phyloP scores from a whole-genome alignment of 2,113 vertebrate genomes.

The human (Homo sapiens) region DNA sequence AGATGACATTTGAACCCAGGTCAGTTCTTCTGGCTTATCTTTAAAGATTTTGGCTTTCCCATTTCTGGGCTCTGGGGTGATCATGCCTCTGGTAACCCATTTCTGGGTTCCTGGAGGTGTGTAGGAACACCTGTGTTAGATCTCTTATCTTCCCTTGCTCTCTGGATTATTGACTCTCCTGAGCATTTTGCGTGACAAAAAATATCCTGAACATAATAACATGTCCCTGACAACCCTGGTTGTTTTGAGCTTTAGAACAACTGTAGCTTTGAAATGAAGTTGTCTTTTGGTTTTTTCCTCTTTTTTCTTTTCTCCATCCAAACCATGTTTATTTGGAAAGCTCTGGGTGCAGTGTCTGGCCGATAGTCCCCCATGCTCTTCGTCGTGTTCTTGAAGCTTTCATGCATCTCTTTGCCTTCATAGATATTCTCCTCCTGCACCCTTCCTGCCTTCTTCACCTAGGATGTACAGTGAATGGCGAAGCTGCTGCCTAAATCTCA shows the following conservation, averaged over 20 bases:
- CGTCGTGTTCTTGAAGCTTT: constrained; percentile 12
- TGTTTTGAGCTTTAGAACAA: neutral
- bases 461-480: constrained; percentile 49
- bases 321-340: constrained; percentile 48
- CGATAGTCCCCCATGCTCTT: constrained; percentile 39
- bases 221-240: neutral
- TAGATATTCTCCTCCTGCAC: neutral
- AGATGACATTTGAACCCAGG: neutral
- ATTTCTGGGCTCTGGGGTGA: neutral
- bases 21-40: neutral
- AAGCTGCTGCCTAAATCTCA: constrained; percentile 69
- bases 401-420: constrained; percentile 39
- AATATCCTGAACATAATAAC: neutral
- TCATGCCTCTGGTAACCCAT: neutral
- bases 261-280: neutral
- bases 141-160: neutral
- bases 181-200: neutral
- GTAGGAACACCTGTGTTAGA: neutral
- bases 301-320: neutral
- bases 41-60: neutral
- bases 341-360: neutral
- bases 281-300: neutral
- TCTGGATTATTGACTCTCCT: neutral
- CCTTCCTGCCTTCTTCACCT: constrained; percentile 34
- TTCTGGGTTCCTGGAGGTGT: neutral